phyloP scores from a whole-genome alignment of 1,140 invertebrate species.

The Drosophila nannoptera region DNA sequence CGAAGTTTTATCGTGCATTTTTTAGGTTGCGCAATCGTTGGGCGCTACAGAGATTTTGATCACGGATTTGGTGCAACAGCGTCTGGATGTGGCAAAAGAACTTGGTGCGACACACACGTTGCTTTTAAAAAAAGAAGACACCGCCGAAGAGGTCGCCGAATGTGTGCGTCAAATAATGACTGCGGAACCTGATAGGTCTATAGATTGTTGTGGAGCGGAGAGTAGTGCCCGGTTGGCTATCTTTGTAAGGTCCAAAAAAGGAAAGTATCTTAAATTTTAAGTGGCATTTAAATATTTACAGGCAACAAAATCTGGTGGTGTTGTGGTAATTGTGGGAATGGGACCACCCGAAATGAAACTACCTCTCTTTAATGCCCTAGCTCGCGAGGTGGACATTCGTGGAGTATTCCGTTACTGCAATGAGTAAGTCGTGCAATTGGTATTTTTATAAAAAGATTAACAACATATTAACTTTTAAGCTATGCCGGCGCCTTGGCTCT shows the following conservation, averaged over 20 bases:
- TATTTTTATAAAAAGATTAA: slow-evolving; percentile 4
- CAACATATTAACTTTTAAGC: slow-evolving; percentile 31
- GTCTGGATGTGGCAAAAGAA: slow-evolving; percentile 89
- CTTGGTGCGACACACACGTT: slow-evolving; percentile 89
- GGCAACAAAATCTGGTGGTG: slow-evolving; percentile 91
- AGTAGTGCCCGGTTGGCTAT: slow-evolving; percentile 88
- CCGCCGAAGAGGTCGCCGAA: slow-evolving; percentile 83
- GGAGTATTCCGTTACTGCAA: slow-evolving; percentile 96
- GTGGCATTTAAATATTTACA: slow-evolving; percentile 65
- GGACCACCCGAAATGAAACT: slow-evolving; percentile 88
- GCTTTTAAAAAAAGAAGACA: slow-evolving; percentile 81
- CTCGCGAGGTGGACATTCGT: slow-evolving; percentile 93
- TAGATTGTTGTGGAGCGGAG: slow-evolving; percentile 94
- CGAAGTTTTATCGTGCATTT: neutral
- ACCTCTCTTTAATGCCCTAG: slow-evolving; percentile 88
- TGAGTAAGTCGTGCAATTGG: slow-evolving; percentile 79
- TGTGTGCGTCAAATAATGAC: slow-evolving; percentile 84
- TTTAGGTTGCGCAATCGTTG: slow-evolving; percentile 3
- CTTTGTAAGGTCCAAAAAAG: slow-evolving; percentile 80
- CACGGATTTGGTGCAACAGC: slow-evolving; percentile 88
- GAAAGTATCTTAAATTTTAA: neutral
- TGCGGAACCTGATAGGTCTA: slow-evolving; percentile 86
- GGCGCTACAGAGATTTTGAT: slow-evolving; percentile 79
- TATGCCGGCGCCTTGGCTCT: slow-evolving; percentile 92
- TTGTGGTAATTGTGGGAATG: slow-evolving; percentile 91